phyloP scores from a whole-genome alignment of 2,888 invertebrate species.

The Resseliella maxima region DNA sequence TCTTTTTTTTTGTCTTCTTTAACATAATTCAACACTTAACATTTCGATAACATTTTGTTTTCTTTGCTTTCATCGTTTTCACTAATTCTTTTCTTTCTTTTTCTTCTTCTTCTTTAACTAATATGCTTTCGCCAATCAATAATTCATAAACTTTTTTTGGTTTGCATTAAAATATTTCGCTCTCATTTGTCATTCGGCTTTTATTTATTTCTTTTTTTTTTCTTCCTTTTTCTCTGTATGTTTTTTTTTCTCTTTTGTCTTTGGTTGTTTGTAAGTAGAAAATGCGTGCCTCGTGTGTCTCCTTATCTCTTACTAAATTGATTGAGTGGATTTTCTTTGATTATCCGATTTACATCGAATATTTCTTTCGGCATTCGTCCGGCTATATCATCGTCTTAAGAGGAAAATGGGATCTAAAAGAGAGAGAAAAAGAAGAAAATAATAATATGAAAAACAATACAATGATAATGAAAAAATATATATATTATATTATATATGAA shows the following conservation, averaged over 20 bases:
- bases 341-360: not conserved
- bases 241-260: no score
- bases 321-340: conserved; percentile 2
- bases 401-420: not conserved
- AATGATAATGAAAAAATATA: no score
- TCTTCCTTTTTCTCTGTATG: not conserved
- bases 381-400: not conserved
- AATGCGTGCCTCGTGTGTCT: not conserved
- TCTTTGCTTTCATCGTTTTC: not conserved
- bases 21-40: not conserved
- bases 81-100: not conserved
- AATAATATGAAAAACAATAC: not conserved
- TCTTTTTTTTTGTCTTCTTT: not conserved
- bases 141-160: not conserved
- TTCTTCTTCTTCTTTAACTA: not conserved
- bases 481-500: not conserved
- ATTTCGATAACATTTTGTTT: not conserved
- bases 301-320: not conserved
- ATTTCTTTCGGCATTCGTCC: not conserved
- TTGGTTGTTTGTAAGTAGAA: no score
- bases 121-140: not conserved
- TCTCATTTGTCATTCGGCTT: not conserved
- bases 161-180: not conserved
- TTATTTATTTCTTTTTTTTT: not conserved
- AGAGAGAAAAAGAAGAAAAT: not conserved